Evolutionary conservation across 2,113 vertebrate species (phyloP), one percentile per base, ranked within the genome.

Genomic region (Zapornia atra): DNA sequence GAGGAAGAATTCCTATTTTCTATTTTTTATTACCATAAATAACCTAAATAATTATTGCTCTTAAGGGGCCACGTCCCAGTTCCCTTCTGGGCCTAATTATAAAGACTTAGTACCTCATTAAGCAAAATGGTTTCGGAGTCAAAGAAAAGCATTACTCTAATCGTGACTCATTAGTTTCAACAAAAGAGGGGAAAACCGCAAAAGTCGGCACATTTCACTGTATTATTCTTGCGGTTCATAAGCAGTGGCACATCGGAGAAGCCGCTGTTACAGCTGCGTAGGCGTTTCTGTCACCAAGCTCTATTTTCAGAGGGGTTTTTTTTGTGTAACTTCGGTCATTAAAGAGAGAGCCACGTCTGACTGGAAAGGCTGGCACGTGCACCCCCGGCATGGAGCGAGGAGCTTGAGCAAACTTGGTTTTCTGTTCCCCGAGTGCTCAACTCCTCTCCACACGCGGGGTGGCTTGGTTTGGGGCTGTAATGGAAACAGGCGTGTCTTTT

Each of bases 91-190:
- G 98, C 98, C 98, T 98, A 98, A 98, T 99, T 98, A 98, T 98
- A 98, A 98, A 98, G 98, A 98, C 98, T 98, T 98, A 98, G 98
- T 98, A 98, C 98, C 98, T 98, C 98, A 98, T 98, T 98, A 98
- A 98, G 94, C 98, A 98, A 98, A 98, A 98, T 98, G 98, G 97
- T 98, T 98, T 98, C 80, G 12, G 96, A 98, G 97, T 97, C 97
- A 98, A 91, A 98, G 97, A 98, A 98, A 98, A 98, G 97, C 97
- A 98, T 98, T 98, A 98, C 96, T 98, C 34, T 96, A 97, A 98
- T 98, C 86, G 94, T 98, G 98, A 98, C 97, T 98, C 98, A 98
- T 98, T 98, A 98, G 97, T 98, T 98, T 98, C 90, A 61, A 97
- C 97, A 97, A 96, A 98, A 98, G 91, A 98, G 90, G 96, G 72